Base-by-base conservation (phyloP, 2,113 vertebrate genomes). In the Isurus oxyrinchus region DNA sequence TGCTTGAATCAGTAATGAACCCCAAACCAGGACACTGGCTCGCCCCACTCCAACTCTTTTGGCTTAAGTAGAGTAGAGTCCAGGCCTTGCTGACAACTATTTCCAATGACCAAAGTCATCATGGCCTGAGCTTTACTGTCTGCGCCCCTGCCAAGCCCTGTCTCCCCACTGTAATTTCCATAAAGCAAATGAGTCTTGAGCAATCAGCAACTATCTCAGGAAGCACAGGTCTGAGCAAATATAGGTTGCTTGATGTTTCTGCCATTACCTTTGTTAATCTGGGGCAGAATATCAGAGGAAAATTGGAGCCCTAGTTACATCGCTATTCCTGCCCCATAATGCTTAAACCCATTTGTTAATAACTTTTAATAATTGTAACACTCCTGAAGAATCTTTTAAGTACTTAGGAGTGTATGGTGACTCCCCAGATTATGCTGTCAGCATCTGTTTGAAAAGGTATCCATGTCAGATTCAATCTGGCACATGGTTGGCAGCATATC, bases 311-410 rank as follows among this genome's bases (percentile, higher is more conserved):
- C 86, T 53, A 27, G 10, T 27, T 66, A 40, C 19, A 63, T 66
- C 14, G 0, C 55, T 91, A 59, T 91, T 40, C 1, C 16, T 94
- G n/a, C n/a, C 61, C 5, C n/a, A 11, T 35, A 66, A 94, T 40
- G 91, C 31, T 57, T 91, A 14, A 59, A 14, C 55, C 35, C 7
- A 31, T 91, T 91, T 91, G 88, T 16, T 91, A 59, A 59, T 57
- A 59, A 59, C 57, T 59, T 91, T 8, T 91, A 91, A 91, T 91
- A 91, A 66, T 94, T 94, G 91, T 10, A 19, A 94, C 11, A 94
- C 61, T 63, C n/a, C n/a, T 94, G 61, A 23, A 66, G 35, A 94
- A 94, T 66, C 61, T 66, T 94, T 40, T 94, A 44, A n/a, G 61
- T 66, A 94, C n/a, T 23, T 66, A 10, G 21, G 59, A 44, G n/a